A percentile compares a stretch with the other conserved stretches of the same genome.
These are phyloP conservation scores for Stomatorhinus walkeri DNA, from an alignment of 2,797 vertebrate species.

Conservation along the genomic window DNA sequence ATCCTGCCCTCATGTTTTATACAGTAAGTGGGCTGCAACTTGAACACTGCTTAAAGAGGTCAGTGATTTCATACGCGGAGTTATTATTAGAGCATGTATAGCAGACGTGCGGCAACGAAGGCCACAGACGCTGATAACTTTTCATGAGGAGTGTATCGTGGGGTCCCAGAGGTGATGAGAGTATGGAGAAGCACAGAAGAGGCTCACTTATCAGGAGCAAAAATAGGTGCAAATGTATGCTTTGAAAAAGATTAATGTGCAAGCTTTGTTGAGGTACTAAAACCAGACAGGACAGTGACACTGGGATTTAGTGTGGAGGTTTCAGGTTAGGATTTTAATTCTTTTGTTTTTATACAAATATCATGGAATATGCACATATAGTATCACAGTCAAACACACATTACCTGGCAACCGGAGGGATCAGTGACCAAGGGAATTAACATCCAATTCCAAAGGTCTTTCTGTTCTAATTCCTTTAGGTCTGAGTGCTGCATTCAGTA, in stretches of 20 bases:
- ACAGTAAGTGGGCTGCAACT: neutral
- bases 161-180: neutral
- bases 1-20: constrained; percentile 5
- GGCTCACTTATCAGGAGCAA: neutral
- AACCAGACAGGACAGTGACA: neutral
- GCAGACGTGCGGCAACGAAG: neutral
- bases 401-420: neutral
- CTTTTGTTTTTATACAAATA: neutral
- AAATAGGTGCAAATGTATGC: neutral
- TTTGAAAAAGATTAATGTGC: neutral
- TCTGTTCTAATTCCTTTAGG: neutral
- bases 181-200: neutral
- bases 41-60: constrained; percentile 2
- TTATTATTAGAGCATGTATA: neutral
- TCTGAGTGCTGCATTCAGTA: neutral
- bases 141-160: neutral
- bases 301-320: neutral
- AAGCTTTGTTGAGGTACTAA: neutral
- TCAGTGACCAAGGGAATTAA: neutral
- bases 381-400: neutral
- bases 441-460: neutral
- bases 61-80: neutral
- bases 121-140: neutral
- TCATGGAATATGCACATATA: neutral
- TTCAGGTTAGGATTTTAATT: neutral